A percentile compares a stretch with the other conserved stretches of the same genome.
Conservation (phyloP, 2,113 vertebrate species). For the Dromas ardeola region DNA sequence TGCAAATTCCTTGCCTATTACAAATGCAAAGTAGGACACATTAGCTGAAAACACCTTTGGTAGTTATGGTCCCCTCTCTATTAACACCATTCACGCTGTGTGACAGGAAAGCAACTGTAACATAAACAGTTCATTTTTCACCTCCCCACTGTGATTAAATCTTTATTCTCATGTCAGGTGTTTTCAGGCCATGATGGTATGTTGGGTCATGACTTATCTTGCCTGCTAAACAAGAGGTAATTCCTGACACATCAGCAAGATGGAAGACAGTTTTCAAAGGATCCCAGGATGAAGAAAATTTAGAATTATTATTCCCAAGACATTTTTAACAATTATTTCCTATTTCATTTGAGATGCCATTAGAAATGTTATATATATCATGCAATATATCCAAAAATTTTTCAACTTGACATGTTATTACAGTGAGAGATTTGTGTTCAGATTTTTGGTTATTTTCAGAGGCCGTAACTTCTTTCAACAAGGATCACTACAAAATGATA, state of each 20-base stretch:
- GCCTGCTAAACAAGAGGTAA: background rate
- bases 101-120: slow-evolving; percentile 16
- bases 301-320: background rate
- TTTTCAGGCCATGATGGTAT: background rate
- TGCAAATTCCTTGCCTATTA: background rate
- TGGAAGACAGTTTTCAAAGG: background rate
- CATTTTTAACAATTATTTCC: background rate
- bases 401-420: background rate
- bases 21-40: background rate
- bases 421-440: background rate
- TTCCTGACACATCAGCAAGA: background rate
- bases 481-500: background rate
- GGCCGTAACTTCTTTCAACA: background rate
- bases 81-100: background rate
- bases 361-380: background rate
- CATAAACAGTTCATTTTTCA: background rate
- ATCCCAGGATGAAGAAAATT: background rate
- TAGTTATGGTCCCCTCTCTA: background rate
- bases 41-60: background rate
- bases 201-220: background rate
- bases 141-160: background rate
- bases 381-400: background rate
- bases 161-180: background rate
- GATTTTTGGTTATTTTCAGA: background rate
- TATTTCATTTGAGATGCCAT: background rate